These are phyloP conservation scores for Euproctis similis DNA, from an alignment of 2,888 invertebrate genomes.

Conservation along the genomic window DNA sequence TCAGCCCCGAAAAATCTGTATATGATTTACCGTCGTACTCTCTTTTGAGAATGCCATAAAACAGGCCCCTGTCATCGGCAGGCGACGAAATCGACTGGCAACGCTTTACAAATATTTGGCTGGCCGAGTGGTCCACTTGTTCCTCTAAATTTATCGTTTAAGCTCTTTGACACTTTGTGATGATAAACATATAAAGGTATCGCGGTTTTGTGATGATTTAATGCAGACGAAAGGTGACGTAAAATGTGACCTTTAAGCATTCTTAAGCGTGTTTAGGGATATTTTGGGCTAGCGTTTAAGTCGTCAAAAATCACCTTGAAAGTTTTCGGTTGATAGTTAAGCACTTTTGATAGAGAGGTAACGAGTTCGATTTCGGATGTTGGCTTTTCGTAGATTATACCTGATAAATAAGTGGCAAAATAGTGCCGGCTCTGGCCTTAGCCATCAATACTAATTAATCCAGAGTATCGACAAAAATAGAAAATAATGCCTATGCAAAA, in stretches of 20 bases:
- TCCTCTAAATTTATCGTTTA: conserved; percentile 26
- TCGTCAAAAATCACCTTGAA: too few relatives aligned
- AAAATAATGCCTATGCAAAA: too few relatives aligned
- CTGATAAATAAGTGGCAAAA: too few relatives aligned
- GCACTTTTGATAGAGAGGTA: too few relatives aligned
- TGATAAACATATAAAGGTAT: conserved; percentile 15
- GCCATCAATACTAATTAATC: not conserved
- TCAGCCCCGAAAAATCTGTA: conserved; percentile 46
- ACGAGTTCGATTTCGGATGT: too few relatives aligned
- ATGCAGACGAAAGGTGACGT: conserved; percentile 2
- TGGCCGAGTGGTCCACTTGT: conserved; percentile 20
- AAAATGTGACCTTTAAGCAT: conserved; percentile 2
- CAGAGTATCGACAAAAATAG: conserved; percentile 25
- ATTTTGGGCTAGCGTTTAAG: too few relatives aligned
- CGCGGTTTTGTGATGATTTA: conserved; percentile 8
- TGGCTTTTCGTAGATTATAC: too few relatives aligned
- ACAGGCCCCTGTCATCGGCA: conserved; percentile 60
- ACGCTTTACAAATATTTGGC: conserved; percentile 56
- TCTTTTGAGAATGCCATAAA: conserved; percentile 60
- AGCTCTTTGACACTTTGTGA: conserved; percentile 17
- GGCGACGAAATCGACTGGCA: conserved; percentile 47
- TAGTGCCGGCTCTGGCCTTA: too few relatives aligned
- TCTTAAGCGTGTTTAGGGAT: too few relatives aligned
- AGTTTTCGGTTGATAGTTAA: too few relatives aligned
- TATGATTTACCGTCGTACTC: conserved; percentile 54